Evolutionary conservation across 2,888 invertebrate genomes (phyloP).

Genomic region (Epiblema foenella): DNA sequence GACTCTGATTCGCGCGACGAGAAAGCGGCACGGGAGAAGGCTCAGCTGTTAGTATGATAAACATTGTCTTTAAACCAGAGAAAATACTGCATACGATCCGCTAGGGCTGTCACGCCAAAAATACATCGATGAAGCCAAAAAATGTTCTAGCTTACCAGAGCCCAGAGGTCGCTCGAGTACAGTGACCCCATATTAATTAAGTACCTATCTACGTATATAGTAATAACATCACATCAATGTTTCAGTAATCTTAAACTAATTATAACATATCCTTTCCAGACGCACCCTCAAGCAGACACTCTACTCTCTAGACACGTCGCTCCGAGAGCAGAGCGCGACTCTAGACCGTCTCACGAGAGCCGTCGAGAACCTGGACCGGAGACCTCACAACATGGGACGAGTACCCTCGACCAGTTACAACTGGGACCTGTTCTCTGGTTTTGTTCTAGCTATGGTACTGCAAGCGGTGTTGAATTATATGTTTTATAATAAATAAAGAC

Average conservation of each 20-base stretch:
- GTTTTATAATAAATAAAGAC: slow-evolving; percentile 71
- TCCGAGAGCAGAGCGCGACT: slow-evolving; percentile 81
- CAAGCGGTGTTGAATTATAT: slow-evolving; percentile 75
- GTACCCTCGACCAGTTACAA: slow-evolving; percentile 58
- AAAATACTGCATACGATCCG: no score
- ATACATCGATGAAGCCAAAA: no score
- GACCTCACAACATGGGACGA: slow-evolving; percentile 55
- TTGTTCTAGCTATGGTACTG: slow-evolving; percentile 71
- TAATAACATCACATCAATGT: no score
- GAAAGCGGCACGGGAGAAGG: neutral
- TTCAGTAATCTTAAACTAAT: no score
- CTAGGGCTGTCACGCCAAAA: no score
- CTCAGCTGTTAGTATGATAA: neutral
- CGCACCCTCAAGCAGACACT: slow-evolving; percentile 79
- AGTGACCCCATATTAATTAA: no score
- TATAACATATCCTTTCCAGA: slow-evolving; percentile 50
- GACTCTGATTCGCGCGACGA: neutral
- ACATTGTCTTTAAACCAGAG: neutral
- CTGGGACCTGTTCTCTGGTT: slow-evolving; percentile 75
- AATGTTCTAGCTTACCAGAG: no score
- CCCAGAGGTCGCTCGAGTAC: no score
- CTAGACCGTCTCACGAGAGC: slow-evolving; percentile 68
- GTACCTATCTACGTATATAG: no score
- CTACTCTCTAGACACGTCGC: slow-evolving; percentile 74
- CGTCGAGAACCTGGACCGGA: slow-evolving; percentile 62